Base-by-base conservation (phyloP, 53 echinoderm and acorn worm species). In the Henricia sp. region DNA sequence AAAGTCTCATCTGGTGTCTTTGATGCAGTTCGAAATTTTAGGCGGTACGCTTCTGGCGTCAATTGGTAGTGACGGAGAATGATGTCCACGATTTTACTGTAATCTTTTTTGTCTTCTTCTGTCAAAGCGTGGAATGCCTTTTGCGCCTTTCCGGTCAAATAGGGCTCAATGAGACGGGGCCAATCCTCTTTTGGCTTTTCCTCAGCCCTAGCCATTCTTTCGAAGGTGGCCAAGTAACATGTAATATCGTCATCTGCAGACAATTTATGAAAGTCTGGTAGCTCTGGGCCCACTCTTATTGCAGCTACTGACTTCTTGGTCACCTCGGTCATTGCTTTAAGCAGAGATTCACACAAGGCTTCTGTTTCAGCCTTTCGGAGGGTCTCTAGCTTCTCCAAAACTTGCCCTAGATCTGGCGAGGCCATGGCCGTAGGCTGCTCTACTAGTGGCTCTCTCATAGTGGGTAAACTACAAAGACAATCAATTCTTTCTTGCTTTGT, bases 31-130 rank as follows among this genome's bases (percentile, higher is more conserved):
- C 29, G 44, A 21, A 80, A 64, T 63, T 80, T 80, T 6, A 80
- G 25, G 19, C 58, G 41, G 60, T 62, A 80, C 9, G 58, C 34
- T 26, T 80, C 80, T n/a, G 80, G 60, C 14, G 80, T 80, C 35
- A 80, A 48, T 35, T 80, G 80, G 59, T 80, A 80, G 10, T 64
- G 58, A 21, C 80, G 39, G 28, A 50, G 34, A n/a, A 71, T 63
- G 28, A 64, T 80, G 50, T 42, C 62, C 11, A 63, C 58, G 28
- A 50, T 71, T 44, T 59, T 80, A 2, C 13, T 16, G 64, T 29
- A 80, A 14, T 80, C 80, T 17, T 44, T 44, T 32, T 63, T 80
- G 41, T 80, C 80, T 27, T 80, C 50, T 36, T 80, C 80, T 42
- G 51, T 46, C 48, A n/a, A n/a, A n/a, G n/a, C n/a, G n/a, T n/a